These are phyloP conservation scores for Apodemia duryi DNA, from an alignment of 2,888 invertebrate genomes.

Conservation along the genomic window DNA sequence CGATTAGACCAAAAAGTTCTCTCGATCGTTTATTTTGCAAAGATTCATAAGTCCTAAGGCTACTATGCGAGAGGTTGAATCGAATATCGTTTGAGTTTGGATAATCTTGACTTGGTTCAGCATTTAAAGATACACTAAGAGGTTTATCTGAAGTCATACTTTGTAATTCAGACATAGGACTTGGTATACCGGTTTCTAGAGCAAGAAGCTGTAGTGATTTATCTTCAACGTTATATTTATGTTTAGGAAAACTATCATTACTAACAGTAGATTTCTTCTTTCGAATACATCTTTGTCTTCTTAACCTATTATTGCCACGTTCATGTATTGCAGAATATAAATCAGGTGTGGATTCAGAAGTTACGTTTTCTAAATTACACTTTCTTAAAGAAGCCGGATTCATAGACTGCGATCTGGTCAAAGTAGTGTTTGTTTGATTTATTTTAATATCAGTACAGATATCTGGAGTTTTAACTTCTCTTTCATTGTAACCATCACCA, in stretches of 20 bases:
- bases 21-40: conserved; percentile 50
- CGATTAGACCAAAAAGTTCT: conserved; percentile 65
- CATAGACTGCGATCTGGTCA: conserved; percentile 64
- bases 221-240: conserved; percentile 38
- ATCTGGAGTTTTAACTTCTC: conserved; percentile 72
- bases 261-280: conserved; percentile 72
- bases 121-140: conserved; percentile 41
- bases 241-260: conserved; percentile 57
- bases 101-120: conserved; percentile 32
- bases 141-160: conserved; percentile 57
- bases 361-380: conserved; percentile 44
- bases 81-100: conserved; percentile 42
- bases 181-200: conserved; percentile 66
- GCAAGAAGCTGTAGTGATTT: conserved; percentile 57
- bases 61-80: conserved; percentile 66
- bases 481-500: conserved; percentile 69
- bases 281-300: conserved; percentile 79
- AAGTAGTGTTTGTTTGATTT: conserved; percentile 30
- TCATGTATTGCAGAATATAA: conserved; percentile 48
- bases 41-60: conserved; percentile 53
- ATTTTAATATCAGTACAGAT: conserved; percentile 41
- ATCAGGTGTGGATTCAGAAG: conserved; percentile 65
- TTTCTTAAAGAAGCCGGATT: conserved; percentile 43
- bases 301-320: conserved; percentile 57
- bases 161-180: conserved; percentile 58